Percentiles rank a stretch among this genome's conserved stretches.
These are phyloP conservation scores for Cheiracanthium punctorium DNA, from an alignment of 2,888 invertebrate species.

Conservation along the genomic window DNA sequence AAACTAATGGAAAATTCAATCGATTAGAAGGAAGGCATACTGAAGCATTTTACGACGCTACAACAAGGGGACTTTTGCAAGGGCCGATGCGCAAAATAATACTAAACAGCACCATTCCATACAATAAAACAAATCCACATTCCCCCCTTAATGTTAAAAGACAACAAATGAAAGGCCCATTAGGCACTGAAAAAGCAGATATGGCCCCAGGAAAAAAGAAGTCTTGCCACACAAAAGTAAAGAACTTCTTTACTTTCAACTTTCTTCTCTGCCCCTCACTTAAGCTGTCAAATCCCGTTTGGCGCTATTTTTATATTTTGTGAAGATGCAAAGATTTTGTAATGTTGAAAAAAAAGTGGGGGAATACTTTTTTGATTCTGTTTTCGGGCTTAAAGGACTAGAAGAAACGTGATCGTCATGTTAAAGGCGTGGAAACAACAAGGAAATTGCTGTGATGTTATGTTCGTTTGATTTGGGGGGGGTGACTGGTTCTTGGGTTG, in stretches of 20 bases:
- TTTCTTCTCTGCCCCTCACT: constrained; percentile 28
- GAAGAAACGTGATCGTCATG: constrained; percentile 1
- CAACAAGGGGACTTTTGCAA: neutral
- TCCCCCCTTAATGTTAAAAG: neutral
- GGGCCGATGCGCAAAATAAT: neutral
- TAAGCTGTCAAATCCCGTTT: constrained; percentile 48
- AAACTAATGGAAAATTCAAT: neutral
- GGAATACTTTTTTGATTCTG: neutral
- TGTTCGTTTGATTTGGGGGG: neutral
- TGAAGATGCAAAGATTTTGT: constrained; percentile 13
- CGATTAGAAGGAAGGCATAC: neutral
- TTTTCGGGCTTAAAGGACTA: neutral
- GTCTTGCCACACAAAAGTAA: constrained; percentile 2
- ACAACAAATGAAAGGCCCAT: constrained; percentile 8
- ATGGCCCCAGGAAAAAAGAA: neutral
- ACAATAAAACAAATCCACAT: constrained; percentile 1
- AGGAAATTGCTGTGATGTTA: neutral
- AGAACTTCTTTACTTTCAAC: constrained; percentile 6
- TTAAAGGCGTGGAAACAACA: neutral
- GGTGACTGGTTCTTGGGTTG: too few species aligned
- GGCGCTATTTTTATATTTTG: constrained; percentile 36
- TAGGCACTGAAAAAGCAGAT: constrained; percentile 4
- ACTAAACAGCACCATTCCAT: neutral
- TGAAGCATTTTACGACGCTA: neutral
- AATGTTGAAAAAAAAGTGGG: neutral